These are phyloP conservation scores for Brachystomella parvula DNA, from an alignment of 1,140 invertebrate species.

Conservation along the genomic window DNA sequence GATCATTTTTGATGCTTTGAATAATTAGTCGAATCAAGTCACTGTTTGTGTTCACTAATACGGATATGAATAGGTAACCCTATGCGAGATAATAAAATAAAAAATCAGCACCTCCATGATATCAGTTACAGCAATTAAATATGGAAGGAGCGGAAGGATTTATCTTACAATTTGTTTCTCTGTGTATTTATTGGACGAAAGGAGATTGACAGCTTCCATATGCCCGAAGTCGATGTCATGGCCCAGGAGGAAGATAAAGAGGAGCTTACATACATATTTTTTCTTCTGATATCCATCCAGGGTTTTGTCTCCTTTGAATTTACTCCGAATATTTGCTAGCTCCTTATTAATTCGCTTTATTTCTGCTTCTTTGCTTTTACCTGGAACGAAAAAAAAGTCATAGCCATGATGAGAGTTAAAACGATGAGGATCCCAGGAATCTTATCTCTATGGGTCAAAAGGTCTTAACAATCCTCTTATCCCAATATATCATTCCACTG, in stretches of 20 bases:
- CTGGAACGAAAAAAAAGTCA: conserved; percentile 47
- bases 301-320: conserved; percentile 99
- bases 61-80: conserved; percentile 99
- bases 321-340: conserved; percentile 97
- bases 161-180: conserved; percentile 98
- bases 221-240: conserved; percentile 99
- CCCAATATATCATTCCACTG: no score
- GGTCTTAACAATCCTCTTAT: no score
- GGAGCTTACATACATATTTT: conserved; percentile 99
- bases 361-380: conserved; percentile 99
- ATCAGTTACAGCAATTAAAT: not conserved
- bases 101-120: conserved; percentile 24
- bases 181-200: conserved; percentile 99
- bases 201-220: conserved; percentile 99
- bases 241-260: conserved; percentile 97
- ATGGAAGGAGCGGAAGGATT: conserved; percentile 4
- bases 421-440: not conserved
- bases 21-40: conserved; percentile 99
- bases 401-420: not conserved
- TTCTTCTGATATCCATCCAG: conserved; percentile 99
- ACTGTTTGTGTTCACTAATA: conserved; percentile 97
- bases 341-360: conserved; percentile 99
- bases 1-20: conserved; percentile 98
- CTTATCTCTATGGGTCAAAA: not conserved
- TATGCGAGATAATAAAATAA: no score